Base-by-base conservation (phyloP, 37 sponge, comb jelly and placozoan species). In the Ianthella basta region DNA sequence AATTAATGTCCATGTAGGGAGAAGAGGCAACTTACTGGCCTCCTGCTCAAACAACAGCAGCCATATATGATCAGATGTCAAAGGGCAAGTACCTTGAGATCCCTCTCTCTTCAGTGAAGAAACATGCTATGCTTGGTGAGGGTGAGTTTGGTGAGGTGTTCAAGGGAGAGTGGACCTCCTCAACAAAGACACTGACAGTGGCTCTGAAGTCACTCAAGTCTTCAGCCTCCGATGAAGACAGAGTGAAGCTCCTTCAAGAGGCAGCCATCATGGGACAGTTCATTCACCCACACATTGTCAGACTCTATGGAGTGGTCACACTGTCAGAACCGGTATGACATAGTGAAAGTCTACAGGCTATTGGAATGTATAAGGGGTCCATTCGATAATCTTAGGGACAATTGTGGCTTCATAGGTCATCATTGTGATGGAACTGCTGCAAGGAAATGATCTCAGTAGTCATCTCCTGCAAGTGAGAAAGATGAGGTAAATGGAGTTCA, bases 191-290 rank as follows among this genome's bases (percentile, higher is more conserved):
- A 10, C n/a, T 25, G 15, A 1, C 78, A 53, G 78, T 41, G 39
- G 78, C 78, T 25, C 54, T 75, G 54, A 75, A 75, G 78, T 39
- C 54, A 75, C 54, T 75, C 54, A 75, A 75, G 53, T 19, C 44
- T 19, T 13, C 78, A 53, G 78, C 78, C 33, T 53, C 78, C 36
- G 37, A 75, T n/a, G 78, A 75, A 1, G 78, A 75, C 14, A 75
- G 54, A 14, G 4, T 75, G 8, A 75, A 75, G 40, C 54, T 75
- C 44, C 78, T 75, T 41, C 78, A 41, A 75, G 78, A 75, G 39
- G 78, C 78, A 75, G 78, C 54, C n/a, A 75, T 50, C 54, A 75
- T 75, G 78, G 78, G 78, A 41, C 78, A 75, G 54, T 75, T 75
- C 25, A 50, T 4, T 44, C 78, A 75, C 53, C 78, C 78, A 38